A percentile compares a stretch with the other conserved stretches of the same genome.
These are phyloP conservation scores for Dione vanillae DNA, from an alignment of 2,888 invertebrate genomes.

Conservation along the genomic window DNA sequence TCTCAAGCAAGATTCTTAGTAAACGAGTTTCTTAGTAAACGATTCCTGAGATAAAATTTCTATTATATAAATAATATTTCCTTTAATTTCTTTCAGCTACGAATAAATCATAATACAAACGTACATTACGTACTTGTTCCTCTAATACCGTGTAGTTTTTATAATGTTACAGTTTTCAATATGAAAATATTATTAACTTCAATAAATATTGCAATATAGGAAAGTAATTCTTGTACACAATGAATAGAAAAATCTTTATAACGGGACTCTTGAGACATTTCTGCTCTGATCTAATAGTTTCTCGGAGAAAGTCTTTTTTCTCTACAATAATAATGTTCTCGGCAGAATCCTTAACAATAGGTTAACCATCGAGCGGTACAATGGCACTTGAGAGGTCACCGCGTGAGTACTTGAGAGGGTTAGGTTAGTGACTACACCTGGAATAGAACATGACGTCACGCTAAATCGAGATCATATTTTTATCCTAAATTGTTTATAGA, in stretches of 20 bases:
- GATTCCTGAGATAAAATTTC: too few relatives aligned
- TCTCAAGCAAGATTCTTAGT: too few relatives aligned
- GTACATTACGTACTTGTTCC: neutral
- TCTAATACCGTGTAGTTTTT: too few relatives aligned
- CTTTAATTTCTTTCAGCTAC: too few relatives aligned
- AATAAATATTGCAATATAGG: neutral
- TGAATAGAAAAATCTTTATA: neutral
- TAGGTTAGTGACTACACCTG: neutral
- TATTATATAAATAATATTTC: too few relatives aligned
- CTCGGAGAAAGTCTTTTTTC: neutral
- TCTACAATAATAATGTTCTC: neutral
- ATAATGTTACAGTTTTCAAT: too few relatives aligned
- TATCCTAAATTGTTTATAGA: neutral
- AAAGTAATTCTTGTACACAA: neutral
- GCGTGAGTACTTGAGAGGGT: conserved; percentile 11
- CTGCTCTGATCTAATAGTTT: conserved; percentile 1
- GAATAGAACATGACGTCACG: neutral
- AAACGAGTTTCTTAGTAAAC: too few relatives aligned
- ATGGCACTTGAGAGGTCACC: conserved; percentile 33
- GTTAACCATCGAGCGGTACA: conserved; percentile 27
- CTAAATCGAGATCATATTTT: neutral
- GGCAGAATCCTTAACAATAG: conserved; percentile 15
- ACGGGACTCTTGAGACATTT: conserved; percentile 3
- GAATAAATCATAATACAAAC: neutral
- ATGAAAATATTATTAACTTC: too few relatives aligned